Evolutionary conservation across 1,140 invertebrate species (phyloP).

Genomic region (Dermatophagoides farinae): DNA sequence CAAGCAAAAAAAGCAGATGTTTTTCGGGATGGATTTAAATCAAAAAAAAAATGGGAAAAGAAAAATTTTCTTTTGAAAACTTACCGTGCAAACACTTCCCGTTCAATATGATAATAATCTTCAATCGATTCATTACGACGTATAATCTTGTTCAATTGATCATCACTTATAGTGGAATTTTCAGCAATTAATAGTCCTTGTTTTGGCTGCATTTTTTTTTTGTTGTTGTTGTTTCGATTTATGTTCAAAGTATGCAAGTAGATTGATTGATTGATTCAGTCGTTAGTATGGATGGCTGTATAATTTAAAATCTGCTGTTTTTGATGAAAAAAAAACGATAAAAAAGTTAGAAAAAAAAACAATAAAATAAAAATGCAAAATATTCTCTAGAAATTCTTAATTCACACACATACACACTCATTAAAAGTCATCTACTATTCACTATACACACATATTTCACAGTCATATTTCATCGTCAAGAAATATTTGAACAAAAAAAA

Average conservation of each 20-base stretch:
- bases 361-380: too few species aligned
- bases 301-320: background rate
- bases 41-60: background rate
- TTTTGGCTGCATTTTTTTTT: background rate
- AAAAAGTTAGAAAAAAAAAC: background rate
- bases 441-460: too few species aligned
- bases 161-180: background rate
- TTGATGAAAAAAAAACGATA: background rate
- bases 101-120: background rate
- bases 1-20: too few species aligned
- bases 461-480: too few species aligned
- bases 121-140: background rate
- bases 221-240: background rate
- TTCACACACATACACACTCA: too few species aligned
- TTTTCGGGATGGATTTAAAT: background rate
- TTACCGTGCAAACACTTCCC: conserved; percentile 3
- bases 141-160: background rate
- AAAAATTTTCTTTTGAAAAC: background rate
- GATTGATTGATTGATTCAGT: background rate
- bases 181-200: background rate
- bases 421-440: too few species aligned
- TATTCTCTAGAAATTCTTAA: too few species aligned
- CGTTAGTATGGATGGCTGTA: too few species aligned
- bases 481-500: too few species aligned
- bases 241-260: background rate